Conservation (phyloP, 1,140 invertebrate species). For the Eumeta japonica region DNA sequence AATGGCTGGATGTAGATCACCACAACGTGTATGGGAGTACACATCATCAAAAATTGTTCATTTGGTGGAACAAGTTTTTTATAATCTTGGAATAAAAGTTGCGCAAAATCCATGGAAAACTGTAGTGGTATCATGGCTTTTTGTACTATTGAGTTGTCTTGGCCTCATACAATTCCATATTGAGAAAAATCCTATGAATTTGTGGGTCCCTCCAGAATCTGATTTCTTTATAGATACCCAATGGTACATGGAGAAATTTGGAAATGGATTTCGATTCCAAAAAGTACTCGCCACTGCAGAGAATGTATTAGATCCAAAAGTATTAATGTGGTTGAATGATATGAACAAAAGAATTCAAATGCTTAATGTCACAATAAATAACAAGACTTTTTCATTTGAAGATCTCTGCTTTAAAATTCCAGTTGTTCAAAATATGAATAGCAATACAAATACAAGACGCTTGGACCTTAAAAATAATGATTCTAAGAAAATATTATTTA, state of each 20-base stretch:
- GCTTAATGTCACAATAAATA: constrained; percentile 27
- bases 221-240: constrained; percentile 68
- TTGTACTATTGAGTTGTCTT: constrained; percentile 54
- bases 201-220: constrained; percentile 71
- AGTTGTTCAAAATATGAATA: constrained; percentile 29
- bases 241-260: constrained; percentile 70
- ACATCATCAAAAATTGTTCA: constrained; percentile 40
- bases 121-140: constrained; percentile 53
- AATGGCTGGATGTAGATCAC: constrained; percentile 16
- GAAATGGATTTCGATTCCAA: constrained; percentile 63
- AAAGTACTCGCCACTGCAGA: constrained; percentile 63
- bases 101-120: constrained; percentile 57
- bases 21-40: constrained; percentile 45
- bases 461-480: constrained; percentile 19
- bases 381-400: constrained; percentile 51
- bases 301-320: constrained; percentile 64
- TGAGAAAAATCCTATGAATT: constrained; percentile 68
- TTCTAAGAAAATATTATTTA: too few species aligned
- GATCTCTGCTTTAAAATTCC: constrained; percentile 69
- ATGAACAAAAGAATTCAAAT: constrained; percentile 35
- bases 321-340: constrained; percentile 34
- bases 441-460: constrained; percentile 40
- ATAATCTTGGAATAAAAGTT: constrained; percentile 51
- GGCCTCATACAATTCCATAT: constrained; percentile 62
- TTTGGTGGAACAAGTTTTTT: constrained; percentile 48